Evolutionary conservation across 1,140 invertebrate genomes (phyloP).

Genomic region (Drosophila saltans): DNA sequence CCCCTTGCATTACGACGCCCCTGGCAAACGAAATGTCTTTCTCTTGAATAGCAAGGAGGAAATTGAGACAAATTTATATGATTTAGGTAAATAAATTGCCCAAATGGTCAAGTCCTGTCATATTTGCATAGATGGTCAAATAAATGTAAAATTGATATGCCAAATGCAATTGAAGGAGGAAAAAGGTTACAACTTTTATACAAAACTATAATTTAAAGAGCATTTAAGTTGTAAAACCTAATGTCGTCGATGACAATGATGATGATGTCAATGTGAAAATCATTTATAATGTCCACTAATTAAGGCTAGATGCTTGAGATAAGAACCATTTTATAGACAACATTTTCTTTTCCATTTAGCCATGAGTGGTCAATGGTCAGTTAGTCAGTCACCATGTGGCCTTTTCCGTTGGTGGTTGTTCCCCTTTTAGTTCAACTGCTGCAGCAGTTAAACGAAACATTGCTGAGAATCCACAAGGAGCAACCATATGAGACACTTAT

Average conservation of each 20-base stretch:
- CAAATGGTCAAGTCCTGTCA: background rate
- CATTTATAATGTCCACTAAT: constrained; percentile 53
- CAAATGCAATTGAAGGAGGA: background rate
- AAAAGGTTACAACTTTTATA: background rate
- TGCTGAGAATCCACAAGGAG: constrained; percentile 42
- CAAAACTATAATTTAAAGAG: constrained; percentile 19
- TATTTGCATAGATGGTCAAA: background rate
- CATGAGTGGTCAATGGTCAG: background rate
- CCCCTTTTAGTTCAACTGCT: constrained; percentile 18
- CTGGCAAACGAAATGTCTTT: background rate
- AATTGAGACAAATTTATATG: constrained; percentile 11
- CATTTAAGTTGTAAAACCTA: constrained; percentile 33
- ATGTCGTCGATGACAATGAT: constrained; percentile 24
- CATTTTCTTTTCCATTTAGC: background rate
- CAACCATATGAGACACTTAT: constrained; percentile 34
- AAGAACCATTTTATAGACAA: constrained; percentile 1
- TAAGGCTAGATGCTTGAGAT: constrained; percentile 36
- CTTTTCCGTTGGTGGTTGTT: constrained; percentile 19
- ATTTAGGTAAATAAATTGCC: constrained; percentile 6
- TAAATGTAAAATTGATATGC: background rate
- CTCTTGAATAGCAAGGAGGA: background rate
- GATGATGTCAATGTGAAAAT: constrained; percentile 31
- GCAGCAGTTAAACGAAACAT: constrained; percentile 16
- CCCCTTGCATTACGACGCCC: background rate
- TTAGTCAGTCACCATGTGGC: constrained; percentile 41